Conservation (phyloP, 2,888 invertebrate species). For the Torymus tubicola region DNA sequence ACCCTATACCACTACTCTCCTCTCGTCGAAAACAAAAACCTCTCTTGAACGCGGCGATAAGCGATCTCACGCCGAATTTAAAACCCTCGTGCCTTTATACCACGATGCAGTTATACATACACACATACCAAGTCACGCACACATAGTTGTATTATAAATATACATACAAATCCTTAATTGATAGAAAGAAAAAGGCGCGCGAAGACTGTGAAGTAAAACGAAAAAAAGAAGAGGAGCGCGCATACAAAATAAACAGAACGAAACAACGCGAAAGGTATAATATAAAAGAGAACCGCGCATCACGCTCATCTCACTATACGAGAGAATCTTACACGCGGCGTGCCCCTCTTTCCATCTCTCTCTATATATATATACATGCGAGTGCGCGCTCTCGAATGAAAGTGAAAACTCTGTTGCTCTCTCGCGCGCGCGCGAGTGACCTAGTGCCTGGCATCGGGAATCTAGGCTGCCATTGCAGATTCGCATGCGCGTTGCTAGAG, state of each 20-base stretch:
- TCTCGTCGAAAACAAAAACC: no score
- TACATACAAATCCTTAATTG: no score
- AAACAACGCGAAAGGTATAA: constrained; percentile 7
- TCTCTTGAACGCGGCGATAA: no score
- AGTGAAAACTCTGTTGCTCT: constrained; percentile 72
- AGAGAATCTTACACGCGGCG: constrained; percentile 11
- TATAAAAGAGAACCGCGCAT: not conserved
- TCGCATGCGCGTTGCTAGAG: constrained; percentile 4
- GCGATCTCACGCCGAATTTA: no score
- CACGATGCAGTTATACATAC: no score
- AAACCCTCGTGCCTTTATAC: no score
- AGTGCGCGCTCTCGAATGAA: constrained; percentile 67
- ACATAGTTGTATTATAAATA: no score
- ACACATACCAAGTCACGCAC: no score
- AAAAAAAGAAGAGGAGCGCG: not conserved
- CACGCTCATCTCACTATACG: not conserved
- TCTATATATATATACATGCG: no score
- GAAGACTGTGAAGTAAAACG: not conserved
- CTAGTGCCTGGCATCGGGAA: constrained; percentile 71
- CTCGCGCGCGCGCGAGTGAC: constrained; percentile 68
- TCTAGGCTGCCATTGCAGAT: constrained; percentile 65
- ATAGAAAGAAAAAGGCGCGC: not conserved
- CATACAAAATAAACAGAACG: constrained; percentile 35
- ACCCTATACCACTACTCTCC: not conserved
- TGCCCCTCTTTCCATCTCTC: constrained; percentile 18